Evolutionary conservation across 2,797 vertebrate species (phyloP), one percentile per base, ranked within the genome.

Genomic region (Poeciliopsis paucimaculata): DNA sequence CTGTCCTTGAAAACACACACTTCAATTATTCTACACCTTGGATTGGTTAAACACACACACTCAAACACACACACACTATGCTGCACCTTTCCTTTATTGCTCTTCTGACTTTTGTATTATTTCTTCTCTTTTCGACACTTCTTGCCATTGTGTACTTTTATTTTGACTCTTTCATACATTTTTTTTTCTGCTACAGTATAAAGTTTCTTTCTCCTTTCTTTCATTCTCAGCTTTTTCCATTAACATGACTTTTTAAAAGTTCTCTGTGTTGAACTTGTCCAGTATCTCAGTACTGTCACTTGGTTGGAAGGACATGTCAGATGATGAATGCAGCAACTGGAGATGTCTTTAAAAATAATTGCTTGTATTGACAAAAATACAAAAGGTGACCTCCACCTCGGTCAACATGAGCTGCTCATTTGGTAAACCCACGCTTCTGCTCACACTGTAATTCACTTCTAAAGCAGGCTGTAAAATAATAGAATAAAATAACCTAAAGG

Each of bases 1-100:
- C 90, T 92, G 93, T 93, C 93, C 94, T 93, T 94, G 92, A 93
- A 90, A 90, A 90, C 89, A 90, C 91, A 92, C 90, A 90, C 91
- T 93, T 93, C 91, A 92, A 91, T 93, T 91, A 91, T 82, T 84
- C 86, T 53, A 68, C 79, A 85, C 78, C 45, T 90, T 47, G 83
- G 82, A 92, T 85, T 88, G 82, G 75, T 88, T 79, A 87, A 77
- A 91, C 82, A 85, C 82, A 90, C 86, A 83, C 78, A 73, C 57
- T n/a, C 70, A 75, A 76, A 41, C 46, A 46, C 74, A n/a, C 45
- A 49, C 77, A 28, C 62, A 41, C 36, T 18, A 20, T 36, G 8
- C 11, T 70, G 66, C 20, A n/a, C 72, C 31, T 34, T 76, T 78
- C 13, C 53, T 55, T 2, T 47, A 73, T 64, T 75, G 12, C 10